Percentiles rank a stretch among this genome's conserved stretches.
These are phyloP conservation scores for Odontomachus brunneus DNA, from an alignment of 1,140 invertebrate genomes.

Conservation along the genomic window DNA sequence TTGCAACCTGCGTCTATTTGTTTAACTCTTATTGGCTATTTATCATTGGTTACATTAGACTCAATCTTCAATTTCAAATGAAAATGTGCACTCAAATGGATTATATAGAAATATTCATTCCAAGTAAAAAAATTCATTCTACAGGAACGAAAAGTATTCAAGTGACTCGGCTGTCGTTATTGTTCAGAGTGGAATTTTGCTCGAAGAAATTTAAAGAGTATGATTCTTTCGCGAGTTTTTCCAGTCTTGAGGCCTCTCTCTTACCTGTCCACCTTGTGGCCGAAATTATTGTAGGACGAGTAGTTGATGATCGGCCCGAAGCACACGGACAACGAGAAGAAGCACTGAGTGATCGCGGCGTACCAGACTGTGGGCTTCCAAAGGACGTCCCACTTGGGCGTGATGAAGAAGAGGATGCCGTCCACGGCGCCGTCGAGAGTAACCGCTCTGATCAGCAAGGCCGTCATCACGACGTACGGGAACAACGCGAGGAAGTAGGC, in stretches of 20 bases:
- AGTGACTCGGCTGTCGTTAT: too few species aligned
- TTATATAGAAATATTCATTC: too few species aligned
- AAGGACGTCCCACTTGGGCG: conserved; percentile 89
- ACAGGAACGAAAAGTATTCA: too few species aligned
- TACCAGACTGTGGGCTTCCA: conserved; percentile 92
- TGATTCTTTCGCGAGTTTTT: too few species aligned
- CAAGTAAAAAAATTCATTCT: too few species aligned
- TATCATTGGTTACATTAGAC: too few species aligned
- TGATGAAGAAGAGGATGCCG: conserved; percentile 90
- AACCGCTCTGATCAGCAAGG: conserved; percentile 88
- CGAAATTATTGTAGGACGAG: conserved; percentile 93
- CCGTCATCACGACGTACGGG: conserved; percentile 90
- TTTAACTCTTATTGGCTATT: too few species aligned
- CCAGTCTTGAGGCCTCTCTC: conserved; percentile 33
- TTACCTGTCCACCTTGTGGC: conserved; percentile 92
- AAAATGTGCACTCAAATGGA: too few species aligned
- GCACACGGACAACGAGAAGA: conserved; percentile 93
- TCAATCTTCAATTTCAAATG: too few species aligned
- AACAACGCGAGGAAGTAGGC: conserved; percentile 91
- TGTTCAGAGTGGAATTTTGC: too few species aligned
- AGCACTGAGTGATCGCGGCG: conserved; percentile 93
- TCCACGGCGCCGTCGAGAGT: conserved; percentile 87
- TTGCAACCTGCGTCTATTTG: too few species aligned
- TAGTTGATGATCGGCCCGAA: conserved; percentile 93
- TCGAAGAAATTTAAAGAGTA: too few species aligned